Conservation (phyloP, 1,140 invertebrate species). For the Olivierus martensii region DNA sequence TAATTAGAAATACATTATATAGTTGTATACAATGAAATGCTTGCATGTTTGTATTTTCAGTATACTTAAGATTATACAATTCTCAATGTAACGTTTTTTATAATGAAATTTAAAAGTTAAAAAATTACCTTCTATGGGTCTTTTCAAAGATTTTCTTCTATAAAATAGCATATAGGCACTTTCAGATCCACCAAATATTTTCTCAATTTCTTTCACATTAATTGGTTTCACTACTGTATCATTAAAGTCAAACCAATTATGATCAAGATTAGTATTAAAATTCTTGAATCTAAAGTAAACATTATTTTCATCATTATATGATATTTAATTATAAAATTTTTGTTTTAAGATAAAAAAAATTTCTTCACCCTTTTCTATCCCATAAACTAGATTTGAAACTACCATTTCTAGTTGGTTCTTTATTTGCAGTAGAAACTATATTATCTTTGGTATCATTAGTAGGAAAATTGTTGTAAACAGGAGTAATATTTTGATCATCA, state of each 20-base stretch:
- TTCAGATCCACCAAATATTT: constrained; percentile 14
- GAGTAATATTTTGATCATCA: background rate
- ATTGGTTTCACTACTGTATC: constrained; percentile 12
- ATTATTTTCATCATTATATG: too few relatives aligned
- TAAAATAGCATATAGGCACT: constrained; percentile 19
- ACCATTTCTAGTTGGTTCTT: constrained; percentile 7
- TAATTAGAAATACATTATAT: too few relatives aligned
- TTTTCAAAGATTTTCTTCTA: constrained; percentile 9
- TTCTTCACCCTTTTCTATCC: constrained; percentile 11
- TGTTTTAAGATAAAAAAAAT: background rate
- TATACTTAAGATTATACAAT: too few relatives aligned
- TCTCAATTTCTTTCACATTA: constrained; percentile 12
- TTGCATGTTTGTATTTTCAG: too few relatives aligned
- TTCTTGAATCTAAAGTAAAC: constrained; percentile 1
- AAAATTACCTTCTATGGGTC: constrained; percentile 7
- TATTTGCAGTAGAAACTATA: constrained; percentile 7
- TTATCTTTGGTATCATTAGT: background rate
- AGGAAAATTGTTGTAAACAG: background rate
- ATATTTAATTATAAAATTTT: too few relatives aligned
- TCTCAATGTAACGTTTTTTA: too few relatives aligned
- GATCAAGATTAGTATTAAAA: background rate
- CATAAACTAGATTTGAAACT: constrained; percentile 9
- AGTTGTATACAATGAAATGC: too few relatives aligned
- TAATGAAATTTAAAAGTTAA: background rate
- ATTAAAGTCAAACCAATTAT: constrained; percentile 17